These are phyloP conservation scores for Nomada lathburiana DNA, from an alignment of 2,888 invertebrate genomes.

Conservation along the genomic window DNA sequence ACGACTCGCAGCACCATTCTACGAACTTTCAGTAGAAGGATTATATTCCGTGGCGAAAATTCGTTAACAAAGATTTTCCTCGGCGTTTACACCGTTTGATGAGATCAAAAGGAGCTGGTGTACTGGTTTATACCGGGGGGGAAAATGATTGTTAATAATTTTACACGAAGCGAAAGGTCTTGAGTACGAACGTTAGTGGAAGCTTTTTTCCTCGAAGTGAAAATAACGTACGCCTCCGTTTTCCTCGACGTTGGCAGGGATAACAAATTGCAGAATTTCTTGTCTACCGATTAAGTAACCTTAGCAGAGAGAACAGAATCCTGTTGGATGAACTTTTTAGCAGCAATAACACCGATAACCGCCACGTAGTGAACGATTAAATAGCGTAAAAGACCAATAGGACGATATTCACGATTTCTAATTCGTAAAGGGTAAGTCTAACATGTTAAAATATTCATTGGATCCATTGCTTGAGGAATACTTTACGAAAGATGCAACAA, in stretches of 20 bases:
- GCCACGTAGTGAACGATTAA: constrained; percentile 66
- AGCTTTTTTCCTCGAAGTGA: constrained; percentile 57
- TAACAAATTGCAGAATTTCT: constrained; percentile 31
- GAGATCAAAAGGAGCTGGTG: neutral
- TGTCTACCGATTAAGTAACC: constrained; percentile 43
- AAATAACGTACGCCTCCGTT: constrained; percentile 52
- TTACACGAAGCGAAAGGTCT: constrained; percentile 34
- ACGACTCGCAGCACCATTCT: constrained; percentile 61
- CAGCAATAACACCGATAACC: constrained; percentile 70
- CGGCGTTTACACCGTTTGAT: neutral
- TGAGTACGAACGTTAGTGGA: constrained; percentile 45
- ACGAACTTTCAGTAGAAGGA: constrained; percentile 47
- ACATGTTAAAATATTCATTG: constrained; percentile 55
- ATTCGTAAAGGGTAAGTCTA: constrained; percentile 69
- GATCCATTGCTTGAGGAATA: constrained; percentile 28
- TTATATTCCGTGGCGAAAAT: constrained; percentile 16
- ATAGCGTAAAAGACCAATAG: constrained; percentile 73
- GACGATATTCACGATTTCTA: constrained; percentile 70
- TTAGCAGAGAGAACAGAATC: constrained; percentile 50
- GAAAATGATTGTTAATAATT: constrained; percentile 18
- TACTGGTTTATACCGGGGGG: constrained; percentile 3
- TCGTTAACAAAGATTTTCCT: constrained; percentile 6
- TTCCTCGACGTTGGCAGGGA: constrained; percentile 39
- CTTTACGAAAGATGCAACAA: neutral
- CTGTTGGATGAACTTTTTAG: constrained; percentile 64